A percentile compares a stretch with the other conserved stretches of the same genome.
Evolutionary conservation across 2,113 vertebrate genomes (phyloP).

Genomic region (Oceanodroma tethys): DNA sequence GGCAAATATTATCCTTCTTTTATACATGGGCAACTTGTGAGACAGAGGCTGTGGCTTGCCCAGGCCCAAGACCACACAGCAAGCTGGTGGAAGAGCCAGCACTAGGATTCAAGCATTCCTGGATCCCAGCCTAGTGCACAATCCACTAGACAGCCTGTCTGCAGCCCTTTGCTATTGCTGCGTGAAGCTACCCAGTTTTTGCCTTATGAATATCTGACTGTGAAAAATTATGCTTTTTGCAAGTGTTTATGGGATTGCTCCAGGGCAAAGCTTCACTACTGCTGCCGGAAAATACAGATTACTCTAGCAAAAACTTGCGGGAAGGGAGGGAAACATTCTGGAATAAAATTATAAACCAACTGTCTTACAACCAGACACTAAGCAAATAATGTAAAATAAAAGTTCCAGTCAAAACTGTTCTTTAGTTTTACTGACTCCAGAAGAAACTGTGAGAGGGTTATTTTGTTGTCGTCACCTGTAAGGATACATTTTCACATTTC

Average conservation of each 20-base stretch:
- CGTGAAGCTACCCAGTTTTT: conserved; percentile 5
- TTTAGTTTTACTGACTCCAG: neutral
- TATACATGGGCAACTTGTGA: neutral
- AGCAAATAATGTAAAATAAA: neutral
- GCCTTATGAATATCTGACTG: conserved; percentile 39
- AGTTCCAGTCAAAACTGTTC: neutral
- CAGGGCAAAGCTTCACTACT: neutral
- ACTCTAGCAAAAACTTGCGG: neutral
- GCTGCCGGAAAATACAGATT: conserved; percentile 20
- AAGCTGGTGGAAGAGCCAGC: conserved; percentile 37
- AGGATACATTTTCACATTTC: neutral
- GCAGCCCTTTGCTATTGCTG: conserved; percentile 9
- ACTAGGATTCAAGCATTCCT: conserved; percentile 53
- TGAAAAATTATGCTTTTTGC: conserved; percentile 42
- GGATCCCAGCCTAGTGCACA: conserved; percentile 56
- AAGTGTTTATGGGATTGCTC: conserved; percentile 43
- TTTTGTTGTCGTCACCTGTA: neutral
- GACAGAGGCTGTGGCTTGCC: conserved; percentile 15
- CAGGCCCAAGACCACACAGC: conserved; percentile 59
- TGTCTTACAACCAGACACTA: neutral
- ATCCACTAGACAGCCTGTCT: conserved; percentile 64
- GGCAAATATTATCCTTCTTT: conserved; percentile 41
- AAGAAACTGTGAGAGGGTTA: neutral
- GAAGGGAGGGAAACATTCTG: neutral
- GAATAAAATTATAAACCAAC: neutral